phyloP scores from a whole-genome alignment of 2,888 invertebrate genomes.

The Blastobasis adustella region DNA sequence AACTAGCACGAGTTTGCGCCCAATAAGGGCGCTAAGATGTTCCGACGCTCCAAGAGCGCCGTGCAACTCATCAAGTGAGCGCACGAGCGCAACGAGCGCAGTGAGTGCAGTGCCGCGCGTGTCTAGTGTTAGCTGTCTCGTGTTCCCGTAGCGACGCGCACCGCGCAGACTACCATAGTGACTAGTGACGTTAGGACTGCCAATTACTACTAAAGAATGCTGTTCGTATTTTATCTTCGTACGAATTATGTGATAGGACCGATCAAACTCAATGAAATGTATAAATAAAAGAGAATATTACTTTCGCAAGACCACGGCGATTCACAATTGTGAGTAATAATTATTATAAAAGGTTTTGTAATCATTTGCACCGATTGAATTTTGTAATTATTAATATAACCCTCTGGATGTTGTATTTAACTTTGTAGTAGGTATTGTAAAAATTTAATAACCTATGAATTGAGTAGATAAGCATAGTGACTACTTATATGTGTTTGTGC shows the following conservation, averaged over 20 bases:
- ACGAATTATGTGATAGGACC: conserved; percentile 60
- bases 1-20: conserved; percentile 73
- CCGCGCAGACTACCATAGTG: conserved; percentile 33
- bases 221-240: conserved; percentile 53
- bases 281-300: conserved; percentile 33
- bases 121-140: background rate
- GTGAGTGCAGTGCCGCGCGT: background rate
- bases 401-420: conserved; percentile 72
- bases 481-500: conserved; percentile 66
- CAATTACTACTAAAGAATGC: conserved; percentile 59
- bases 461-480: conserved; percentile 61
- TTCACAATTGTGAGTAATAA: conserved; percentile 41
- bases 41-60: conserved; percentile 74
- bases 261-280: conserved; percentile 46
- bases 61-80: conserved; percentile 71
- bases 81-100: background rate
- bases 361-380: conserved; percentile 66
- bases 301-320: conserved; percentile 37
- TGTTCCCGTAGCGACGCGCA: background rate
- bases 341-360: conserved; percentile 43
- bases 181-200: conserved; percentile 51
- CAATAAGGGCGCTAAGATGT: conserved; percentile 70
- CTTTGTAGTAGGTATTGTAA: conserved; percentile 66
- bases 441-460: conserved; percentile 62
- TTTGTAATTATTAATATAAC: conserved; percentile 70